Evolutionary conservation across 2,113 vertebrate species (phyloP).

Genomic region (Ochotona curzoniae): DNA sequence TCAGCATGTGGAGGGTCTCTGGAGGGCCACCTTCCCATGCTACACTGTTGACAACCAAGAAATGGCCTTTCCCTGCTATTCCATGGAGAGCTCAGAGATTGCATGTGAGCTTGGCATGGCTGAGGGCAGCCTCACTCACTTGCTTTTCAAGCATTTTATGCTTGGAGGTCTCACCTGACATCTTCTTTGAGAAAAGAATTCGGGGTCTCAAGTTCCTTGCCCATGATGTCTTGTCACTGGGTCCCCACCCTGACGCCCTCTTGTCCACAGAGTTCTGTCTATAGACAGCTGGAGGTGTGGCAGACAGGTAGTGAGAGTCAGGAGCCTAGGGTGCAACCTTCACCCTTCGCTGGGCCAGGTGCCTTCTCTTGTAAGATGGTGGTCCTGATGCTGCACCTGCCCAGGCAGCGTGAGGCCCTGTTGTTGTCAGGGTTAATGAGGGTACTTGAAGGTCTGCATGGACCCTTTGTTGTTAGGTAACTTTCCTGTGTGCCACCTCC

Average conservation of each 20-base stretch:
- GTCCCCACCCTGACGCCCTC: background rate
- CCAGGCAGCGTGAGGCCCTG: background rate
- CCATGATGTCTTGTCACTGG: background rate
- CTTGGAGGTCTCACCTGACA: background rate
- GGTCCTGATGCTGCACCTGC: background rate
- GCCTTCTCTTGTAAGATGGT: background rate
- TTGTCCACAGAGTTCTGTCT: background rate
- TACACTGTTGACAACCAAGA: background rate
- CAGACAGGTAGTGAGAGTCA: no score
- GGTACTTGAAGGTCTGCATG: background rate
- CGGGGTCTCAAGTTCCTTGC: background rate
- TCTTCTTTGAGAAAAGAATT: background rate
- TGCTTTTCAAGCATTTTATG: background rate
- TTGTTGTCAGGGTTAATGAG: background rate
- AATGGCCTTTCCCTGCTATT: background rate
- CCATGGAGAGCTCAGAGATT: background rate
- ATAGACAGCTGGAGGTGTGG: background rate
- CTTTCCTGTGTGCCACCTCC: no score
- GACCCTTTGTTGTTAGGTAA: background rate
- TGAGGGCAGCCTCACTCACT: background rate
- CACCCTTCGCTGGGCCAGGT: background rate
- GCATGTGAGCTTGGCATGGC: conserved; percentile 8
- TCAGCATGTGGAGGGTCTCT: background rate
- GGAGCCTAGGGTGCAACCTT: background rate
- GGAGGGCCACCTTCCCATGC: background rate